A percentile compares a stretch with the other conserved stretches of the same genome.
Evolutionary conservation across 2,888 invertebrate genomes (phyloP).

Genomic region (Erebia aethiops): DNA sequence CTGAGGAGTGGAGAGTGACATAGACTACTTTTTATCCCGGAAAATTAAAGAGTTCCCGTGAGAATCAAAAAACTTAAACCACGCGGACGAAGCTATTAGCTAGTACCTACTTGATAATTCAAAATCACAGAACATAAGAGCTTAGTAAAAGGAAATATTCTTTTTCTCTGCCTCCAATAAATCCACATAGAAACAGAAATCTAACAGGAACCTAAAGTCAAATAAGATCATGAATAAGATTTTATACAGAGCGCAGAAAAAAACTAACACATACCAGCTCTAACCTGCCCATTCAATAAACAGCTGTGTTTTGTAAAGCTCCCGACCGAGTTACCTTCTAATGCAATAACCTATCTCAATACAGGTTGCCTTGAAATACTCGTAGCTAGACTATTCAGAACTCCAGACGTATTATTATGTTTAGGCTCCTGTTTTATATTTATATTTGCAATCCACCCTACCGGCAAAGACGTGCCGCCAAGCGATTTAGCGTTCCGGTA

Average conservation of each 20-base stretch:
- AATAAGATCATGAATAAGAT: conserved; percentile 35
- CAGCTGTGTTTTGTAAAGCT: conserved; percentile 73
- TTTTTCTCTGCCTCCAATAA: neutral
- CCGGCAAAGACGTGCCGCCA: no score
- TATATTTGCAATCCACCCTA: no score
- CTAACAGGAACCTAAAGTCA: conserved; percentile 28
- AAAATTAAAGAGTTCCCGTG: no score
- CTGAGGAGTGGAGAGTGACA: no score
- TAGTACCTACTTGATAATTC: no score
- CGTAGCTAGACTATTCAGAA: conserved; percentile 65
- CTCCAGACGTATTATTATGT: conserved; percentile 66
- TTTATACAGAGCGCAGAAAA: conserved; percentile 21
- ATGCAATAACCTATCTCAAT: conserved; percentile 78
- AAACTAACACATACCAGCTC: conserved; percentile 30
- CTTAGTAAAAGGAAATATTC: no score
- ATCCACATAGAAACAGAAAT: conserved; percentile 14
- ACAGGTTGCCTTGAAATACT: conserved; percentile 69
- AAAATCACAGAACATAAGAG: no score
- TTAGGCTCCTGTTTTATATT: conserved; percentile 29
- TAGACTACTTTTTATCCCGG: no score
- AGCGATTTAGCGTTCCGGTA: no score
- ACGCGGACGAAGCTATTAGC: no score
- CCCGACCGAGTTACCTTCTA: conserved; percentile 57
- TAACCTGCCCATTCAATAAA: conserved; percentile 47
- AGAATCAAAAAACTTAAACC: no score